Evolutionary conservation across 2,797 vertebrate genomes (phyloP), one percentile per base, ranked within the genome.

Genomic region (Spinus pinus): DNA sequence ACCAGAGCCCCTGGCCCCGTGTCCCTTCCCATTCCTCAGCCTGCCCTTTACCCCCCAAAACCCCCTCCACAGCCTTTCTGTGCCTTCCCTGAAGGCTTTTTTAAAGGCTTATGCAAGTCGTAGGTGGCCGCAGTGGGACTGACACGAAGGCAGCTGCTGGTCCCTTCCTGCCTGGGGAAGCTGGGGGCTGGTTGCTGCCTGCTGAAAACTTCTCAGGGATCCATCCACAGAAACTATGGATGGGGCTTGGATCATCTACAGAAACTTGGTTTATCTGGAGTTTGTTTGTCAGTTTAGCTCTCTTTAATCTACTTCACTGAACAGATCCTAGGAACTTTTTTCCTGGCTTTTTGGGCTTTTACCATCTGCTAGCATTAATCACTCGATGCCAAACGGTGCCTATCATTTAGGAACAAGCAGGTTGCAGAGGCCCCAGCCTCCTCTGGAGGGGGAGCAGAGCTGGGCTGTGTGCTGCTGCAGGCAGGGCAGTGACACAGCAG

Each of bases 1-100:
- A 39, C 57, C 70, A 58, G 42, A 81, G 33, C 19, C 39, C 16
- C 31, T 64, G 0, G 0, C 9, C 12, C 14, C 0, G 0, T 0
- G 3, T 30, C 31, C 4, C 1, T 44, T 82, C 0, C 0, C 23
- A 5, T 50, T 74, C 22, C 30, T 16, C 50, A 42, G 14, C 47
- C 35, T 44, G 12, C 30, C 64, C 27, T 42, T 69, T 53, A 28
- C 19, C 46, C 46, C 15, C 28, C 4, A 0, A 10, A 51, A 12
- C 5, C 6, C 12, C 8, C 54, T 75, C 22, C 37, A 18, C 24
- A 57, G 67, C 25, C 24, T 49, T 7, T 12, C 4, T 2, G 0
- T 42, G 37, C 30, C 54, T 72, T 44, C 54, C 50, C 72, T 16
- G 2, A 75, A 42, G 42, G 46, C 12, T 80, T 69, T 27, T 51